Base-by-base conservation (phyloP, 2,888 invertebrate genomes). In the Cerastis leucographa region DNA sequence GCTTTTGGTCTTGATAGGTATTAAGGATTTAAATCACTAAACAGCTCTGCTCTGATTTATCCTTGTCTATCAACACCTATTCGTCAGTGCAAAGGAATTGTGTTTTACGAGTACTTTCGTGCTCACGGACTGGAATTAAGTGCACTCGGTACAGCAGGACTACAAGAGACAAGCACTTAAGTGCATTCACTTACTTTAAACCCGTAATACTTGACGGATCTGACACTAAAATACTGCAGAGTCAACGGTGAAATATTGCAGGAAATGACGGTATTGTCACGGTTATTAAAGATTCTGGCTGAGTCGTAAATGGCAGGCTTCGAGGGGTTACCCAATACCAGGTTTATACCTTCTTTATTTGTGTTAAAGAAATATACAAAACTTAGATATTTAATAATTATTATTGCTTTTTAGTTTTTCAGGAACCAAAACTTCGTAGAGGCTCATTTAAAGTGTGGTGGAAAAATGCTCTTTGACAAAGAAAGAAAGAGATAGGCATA, bases 41-140 rank as follows among this genome's bases (percentile, higher is more conserved):
- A 49, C 73, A 14, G 12, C 25, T 56, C 51, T 51, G n/a, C 22
- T 46, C 49, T 1, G 25, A 25, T 74, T 29, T 44, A 17, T 29
- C 46, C 49, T 71, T 42, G 17, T 49, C n/a, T 17, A 12, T 70
- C 17, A 56, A 17, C 22, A 61, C 9, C 54, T 14, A 19, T 51
- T 68, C 25, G 2, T 8, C 40, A 61, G 29, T 65, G 75, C 17
- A 51, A 46, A 12, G 29, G n/a, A 77, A 69, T 66, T 25, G n/a
- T 25, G 71, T 67, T 74, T 56, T 72, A 78, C 46, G 64, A 78
- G 56, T 59, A 65, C 59, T 71, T 62, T 68, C 17, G 54, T 51
- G 71, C 71, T 79, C 64, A 69, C 40, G 69, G 14, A 64, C 54
- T 25, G 44, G 75, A 84, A 77, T 71, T 59, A 74, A 84, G 81